Conservation (phyloP, 2,113 vertebrate genomes). For the Paralichthys olivaceus region DNA sequence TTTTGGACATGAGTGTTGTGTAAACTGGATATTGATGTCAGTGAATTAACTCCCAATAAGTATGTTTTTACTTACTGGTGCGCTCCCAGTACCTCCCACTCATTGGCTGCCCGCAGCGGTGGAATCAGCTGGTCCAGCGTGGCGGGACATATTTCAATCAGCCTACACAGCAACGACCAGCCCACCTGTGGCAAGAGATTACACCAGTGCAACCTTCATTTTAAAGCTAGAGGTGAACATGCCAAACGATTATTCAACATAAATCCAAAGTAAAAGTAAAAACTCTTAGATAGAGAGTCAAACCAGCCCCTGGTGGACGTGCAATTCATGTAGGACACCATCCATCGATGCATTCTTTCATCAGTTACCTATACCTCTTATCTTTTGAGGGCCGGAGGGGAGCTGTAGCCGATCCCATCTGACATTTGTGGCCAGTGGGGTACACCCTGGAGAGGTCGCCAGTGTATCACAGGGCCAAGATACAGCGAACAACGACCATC, state of each 20-base stretch:
- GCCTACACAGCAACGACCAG: constrained; percentile 91
- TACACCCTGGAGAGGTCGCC: too few relatives aligned
- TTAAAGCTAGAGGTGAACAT: not conserved
- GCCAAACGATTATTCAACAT: not conserved
- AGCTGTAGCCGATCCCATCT: too few relatives aligned
- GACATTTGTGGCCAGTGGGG: too few relatives aligned
- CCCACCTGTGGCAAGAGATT: constrained; percentile 81
- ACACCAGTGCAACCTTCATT: not conserved
- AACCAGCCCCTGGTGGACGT: not conserved
- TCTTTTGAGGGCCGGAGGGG: too few relatives aligned
- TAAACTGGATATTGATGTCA: not conserved
- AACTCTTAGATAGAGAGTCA: not conserved
- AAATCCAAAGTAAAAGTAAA: not conserved
- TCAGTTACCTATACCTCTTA: too few relatives aligned
- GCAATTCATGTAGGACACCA: not conserved
- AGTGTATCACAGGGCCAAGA: too few relatives aligned
- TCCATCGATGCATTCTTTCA: not conserved
- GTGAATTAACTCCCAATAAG: not conserved
- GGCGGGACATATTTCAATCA: constrained; percentile 92
- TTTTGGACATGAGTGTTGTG: not conserved
- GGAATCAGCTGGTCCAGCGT: constrained; percentile 84
- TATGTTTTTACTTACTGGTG: constrained; percentile 87
- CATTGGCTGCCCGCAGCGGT: constrained; percentile 83
- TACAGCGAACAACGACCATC: too few relatives aligned
- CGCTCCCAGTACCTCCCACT: constrained; percentile 88